Conservation (phyloP, 2,888 invertebrate genomes). For the Xestia xanthographa region DNA sequence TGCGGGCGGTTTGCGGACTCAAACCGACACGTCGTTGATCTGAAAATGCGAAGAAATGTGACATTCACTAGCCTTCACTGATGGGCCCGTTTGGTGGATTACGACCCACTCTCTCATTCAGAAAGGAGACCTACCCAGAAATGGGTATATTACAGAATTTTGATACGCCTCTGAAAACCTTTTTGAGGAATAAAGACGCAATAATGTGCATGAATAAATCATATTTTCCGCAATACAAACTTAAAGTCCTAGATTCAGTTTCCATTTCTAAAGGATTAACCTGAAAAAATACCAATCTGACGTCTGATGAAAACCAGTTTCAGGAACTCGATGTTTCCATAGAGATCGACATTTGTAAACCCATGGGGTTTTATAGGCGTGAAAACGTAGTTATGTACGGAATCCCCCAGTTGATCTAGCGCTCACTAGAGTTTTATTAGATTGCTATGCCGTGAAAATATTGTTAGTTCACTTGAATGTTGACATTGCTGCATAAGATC, state of each 20-base stretch:
- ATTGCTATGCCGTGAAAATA: background rate
- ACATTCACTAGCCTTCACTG: background rate
- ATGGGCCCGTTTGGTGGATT: background rate
- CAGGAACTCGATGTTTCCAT: background rate
- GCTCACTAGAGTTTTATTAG: background rate
- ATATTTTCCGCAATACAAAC: background rate
- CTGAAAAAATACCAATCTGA: background rate
- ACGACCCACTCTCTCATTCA: background rate
- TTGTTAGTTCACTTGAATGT: background rate
- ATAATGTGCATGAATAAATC: background rate
- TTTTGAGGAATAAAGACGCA: background rate
- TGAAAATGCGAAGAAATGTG: background rate
- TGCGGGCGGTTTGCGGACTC: too few relatives aligned
- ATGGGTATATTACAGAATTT: background rate
- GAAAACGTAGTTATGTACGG: background rate
- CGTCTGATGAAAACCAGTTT: background rate
- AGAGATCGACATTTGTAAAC: background rate
- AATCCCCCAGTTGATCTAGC: background rate
- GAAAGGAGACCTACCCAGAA: background rate
- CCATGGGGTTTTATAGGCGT: background rate
- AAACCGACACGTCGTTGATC: background rate
- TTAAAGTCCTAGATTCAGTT: background rate
- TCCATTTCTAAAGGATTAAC: background rate
- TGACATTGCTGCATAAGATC: background rate
- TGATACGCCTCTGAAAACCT: background rate